Base-by-base conservation (phyloP, 1,140 invertebrate species). In the Drosophila sucinea region DNA sequence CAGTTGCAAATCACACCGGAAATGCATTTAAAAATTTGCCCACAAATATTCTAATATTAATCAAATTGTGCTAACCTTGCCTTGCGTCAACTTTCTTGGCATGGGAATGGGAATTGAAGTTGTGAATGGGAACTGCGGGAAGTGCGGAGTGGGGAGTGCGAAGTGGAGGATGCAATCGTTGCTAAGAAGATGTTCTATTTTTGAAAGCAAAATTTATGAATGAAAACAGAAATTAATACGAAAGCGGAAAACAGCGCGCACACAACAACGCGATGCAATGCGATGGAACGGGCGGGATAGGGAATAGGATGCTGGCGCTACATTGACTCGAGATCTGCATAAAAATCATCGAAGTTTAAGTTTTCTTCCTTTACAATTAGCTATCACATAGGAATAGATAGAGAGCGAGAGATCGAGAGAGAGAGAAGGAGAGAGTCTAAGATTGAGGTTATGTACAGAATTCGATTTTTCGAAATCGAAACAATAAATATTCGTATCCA, bases 61-160 rank as follows among this genome's bases (percentile, higher is more conserved):
- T 81, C 70, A 82, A 81, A 73, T 27, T 57, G 58, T 65, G 55
- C 63, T 82, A 82, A 81, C 79, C 79, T 82, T 81, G 79, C 70
- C 38, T 60, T 51, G 51, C 40, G 71, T 57, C 55, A 57, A 57
- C 55, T 30, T 11, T 62, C 32, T 72, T 62, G 70, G 65, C 58
- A 44, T 47, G 47, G 35, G 47, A 63, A 51, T 57, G 63, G 61
- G 38, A 60, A 51, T 51, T 51, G 44, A 51, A 51, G 44, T 51
- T 33, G 58, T 27, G 60, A 33, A 61, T 38, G 60, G 27, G 23
- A 33, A 29, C 33, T 23, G 60, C 57, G 38, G 35, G 51, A n/a
- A 33, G 30, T 27, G 11, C 2, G 41, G 38, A 51, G 44, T n/a
- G 25, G 4, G 23, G 30, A 67, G 38, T 7, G 11, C 27, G 41